Evolutionary conservation across 2,888 invertebrate species (phyloP), one percentile per base, ranked within the genome.

Genomic region (Cerastoderma edule): DNA sequence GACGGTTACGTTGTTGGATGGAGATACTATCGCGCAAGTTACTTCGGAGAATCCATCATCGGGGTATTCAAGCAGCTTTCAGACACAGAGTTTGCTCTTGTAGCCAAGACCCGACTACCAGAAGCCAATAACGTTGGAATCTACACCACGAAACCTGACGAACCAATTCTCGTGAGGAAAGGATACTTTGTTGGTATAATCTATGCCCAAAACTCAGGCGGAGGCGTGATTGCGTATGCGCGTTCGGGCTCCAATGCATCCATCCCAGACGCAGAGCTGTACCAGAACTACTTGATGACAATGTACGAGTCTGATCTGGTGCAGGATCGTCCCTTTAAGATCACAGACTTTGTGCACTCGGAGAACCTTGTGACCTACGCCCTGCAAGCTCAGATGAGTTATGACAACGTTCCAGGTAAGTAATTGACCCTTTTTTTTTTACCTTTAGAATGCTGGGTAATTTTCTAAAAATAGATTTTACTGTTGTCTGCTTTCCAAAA

Each of bases 151-250:
- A 46, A 68, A 1, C 69, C 88, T 2, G 65, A 70, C 1, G 53
- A 44, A 5, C 90, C 88, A 8, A 83, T 91, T 30, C 54, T 75
- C 0, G 91, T 90, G 0, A 76, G 84, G 8, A 80, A 84, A 22
- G 91, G 91, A n/a, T 91, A 92, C 67, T 90, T 91, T 71, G 86
- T 92, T 39, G 92, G 92, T 28, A 79, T 92, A 5, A 91, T 91
- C 72, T 89, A 91, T 72, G 83, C 87, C 0, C 68, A 82, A 32
- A 66, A 24, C 8, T 77, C 87, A 0, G 73, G 76, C 3, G 83
- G 83, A n/a, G 90, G 90, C 27, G 87, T 90, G 5, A 83, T 91
- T n/a, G 87, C 87, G 3, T 85, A 84, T 56, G 83, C 90, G 6
- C 85, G 78, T 1, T 60, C 75, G 5, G 85, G 73, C 6, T 35